A percentile compares a stretch with the other conserved stretches of the same genome.
These are phyloP conservation scores for Python bivittatus DNA, from an alignment of 2,113 vertebrate species.

Conservation along the genomic window DNA sequence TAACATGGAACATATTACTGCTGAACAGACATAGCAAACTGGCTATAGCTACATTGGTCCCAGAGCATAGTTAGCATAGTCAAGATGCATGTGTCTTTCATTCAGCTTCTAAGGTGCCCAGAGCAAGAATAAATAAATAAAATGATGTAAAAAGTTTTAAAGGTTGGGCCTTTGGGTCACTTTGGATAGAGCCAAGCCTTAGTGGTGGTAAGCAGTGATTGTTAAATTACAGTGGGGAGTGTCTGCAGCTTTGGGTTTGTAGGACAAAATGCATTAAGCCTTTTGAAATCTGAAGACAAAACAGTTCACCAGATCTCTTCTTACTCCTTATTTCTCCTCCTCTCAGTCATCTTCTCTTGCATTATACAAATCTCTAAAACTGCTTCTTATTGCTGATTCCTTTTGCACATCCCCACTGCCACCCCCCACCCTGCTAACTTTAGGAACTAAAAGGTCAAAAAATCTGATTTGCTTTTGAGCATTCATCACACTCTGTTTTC, in stretches of 20 bases:
- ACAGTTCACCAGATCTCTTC: neutral
- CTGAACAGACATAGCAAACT: neutral
- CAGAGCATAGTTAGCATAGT: neutral
- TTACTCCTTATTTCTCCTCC: neutral
- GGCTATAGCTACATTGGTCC: neutral
- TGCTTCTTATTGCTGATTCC: neutral
- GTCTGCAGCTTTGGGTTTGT: constrained; percentile 40
- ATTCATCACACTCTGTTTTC: constrained; percentile 61
- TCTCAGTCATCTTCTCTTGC: neutral
- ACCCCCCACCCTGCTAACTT: constrained; percentile 38
- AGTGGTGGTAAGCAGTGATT: neutral
- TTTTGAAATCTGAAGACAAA: constrained; percentile 48
- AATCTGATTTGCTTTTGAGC: constrained; percentile 43
- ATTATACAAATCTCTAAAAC: constrained; percentile 27
- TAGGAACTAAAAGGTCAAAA: constrained; percentile 46
- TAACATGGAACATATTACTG: neutral
- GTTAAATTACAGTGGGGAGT: neutral
- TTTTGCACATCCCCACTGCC: neutral
- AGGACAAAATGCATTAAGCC: neutral
- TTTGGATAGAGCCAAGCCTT: neutral
- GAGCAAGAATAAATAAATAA: neutral
- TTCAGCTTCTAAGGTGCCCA: neutral
- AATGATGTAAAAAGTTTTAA: neutral
- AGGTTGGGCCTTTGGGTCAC: neutral
- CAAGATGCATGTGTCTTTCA: neutral